Evolutionary conservation across 2,888 invertebrate species (phyloP).

Genomic region (Encarsia formosa): DNA sequence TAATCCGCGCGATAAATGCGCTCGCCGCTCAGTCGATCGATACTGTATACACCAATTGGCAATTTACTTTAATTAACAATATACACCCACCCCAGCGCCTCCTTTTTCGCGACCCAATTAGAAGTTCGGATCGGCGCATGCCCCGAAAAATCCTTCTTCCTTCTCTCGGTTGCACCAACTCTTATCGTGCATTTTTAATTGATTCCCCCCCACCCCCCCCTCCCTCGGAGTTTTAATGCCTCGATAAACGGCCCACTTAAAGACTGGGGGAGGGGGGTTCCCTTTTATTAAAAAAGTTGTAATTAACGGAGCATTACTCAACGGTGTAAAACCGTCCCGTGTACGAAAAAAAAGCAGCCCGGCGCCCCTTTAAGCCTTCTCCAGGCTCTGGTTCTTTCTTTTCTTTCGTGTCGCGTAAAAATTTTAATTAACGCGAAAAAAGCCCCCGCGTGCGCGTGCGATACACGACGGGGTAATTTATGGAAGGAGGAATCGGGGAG

Average conservation of each 20-base stretch:
- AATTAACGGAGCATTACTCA: slow-evolving; percentile 28
- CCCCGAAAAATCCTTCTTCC: not conserved
- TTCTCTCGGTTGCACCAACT: not conserved
- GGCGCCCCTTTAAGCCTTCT: not conserved
- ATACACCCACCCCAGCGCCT: not conserved
- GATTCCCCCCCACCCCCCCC: slow-evolving; percentile 12
- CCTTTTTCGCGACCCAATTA: slow-evolving; percentile 9
- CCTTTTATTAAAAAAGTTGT: slow-evolving; percentile 29
- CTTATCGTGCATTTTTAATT: slow-evolving; percentile 20
- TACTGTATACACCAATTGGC: slow-evolving; percentile 22
- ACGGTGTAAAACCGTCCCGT: slow-evolving; percentile 3
- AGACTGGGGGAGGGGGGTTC: not conserved
- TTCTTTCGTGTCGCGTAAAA: slow-evolving; percentile 22
- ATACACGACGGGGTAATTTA: slow-evolving; percentile 17
- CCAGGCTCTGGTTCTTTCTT: not conserved
- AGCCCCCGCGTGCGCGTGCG: not conserved
- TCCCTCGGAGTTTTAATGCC: slow-evolving; percentile 10
- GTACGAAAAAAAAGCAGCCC: not conserved
- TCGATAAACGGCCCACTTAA: slow-evolving; percentile 28
- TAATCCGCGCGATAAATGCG: slow-evolving; percentile 12
- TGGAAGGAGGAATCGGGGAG: slow-evolving; percentile 13
- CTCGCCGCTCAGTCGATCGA: not conserved
- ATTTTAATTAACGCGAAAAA: slow-evolving; percentile 27
- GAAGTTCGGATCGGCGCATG: not conserved
- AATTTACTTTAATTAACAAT: slow-evolving; percentile 36